phyloP scores from a whole-genome alignment of 2,797 vertebrate genomes.

The Alcedo quadribrachys region DNA sequence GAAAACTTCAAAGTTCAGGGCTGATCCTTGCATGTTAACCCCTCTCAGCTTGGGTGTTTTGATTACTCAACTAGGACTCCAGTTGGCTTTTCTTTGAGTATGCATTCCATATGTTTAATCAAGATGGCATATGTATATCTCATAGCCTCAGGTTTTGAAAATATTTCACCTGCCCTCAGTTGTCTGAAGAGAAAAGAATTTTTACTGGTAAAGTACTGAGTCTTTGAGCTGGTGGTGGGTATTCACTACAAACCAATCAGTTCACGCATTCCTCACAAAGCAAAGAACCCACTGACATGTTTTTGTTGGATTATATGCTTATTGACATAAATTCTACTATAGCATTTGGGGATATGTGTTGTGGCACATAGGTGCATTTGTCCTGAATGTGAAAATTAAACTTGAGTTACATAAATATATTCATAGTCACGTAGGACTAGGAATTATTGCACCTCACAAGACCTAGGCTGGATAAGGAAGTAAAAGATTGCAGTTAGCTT shows the following conservation, averaged over 20 bases:
- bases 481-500: background rate
- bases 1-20: slow-evolving; percentile 80
- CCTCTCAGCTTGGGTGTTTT: slow-evolving; percentile 83
- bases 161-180: slow-evolving; percentile 74
- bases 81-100: slow-evolving; percentile 77
- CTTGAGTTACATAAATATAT: background rate
- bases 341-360: background rate
- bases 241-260: background rate
- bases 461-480: background rate
- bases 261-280: slow-evolving; percentile 8
- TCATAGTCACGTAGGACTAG: background rate
- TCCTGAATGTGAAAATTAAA: background rate
- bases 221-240: slow-evolving; percentile 19
- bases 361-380: background rate
- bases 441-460: background rate
- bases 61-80: slow-evolving; percentile 78
- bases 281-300: background rate
- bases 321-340: background rate
- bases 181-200: slow-evolving; percentile 64
- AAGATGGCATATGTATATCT: slow-evolving; percentile 71
- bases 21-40: slow-evolving; percentile 81
- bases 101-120: slow-evolving; percentile 83
- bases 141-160: slow-evolving; percentile 73
- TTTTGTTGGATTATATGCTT: slow-evolving; percentile 8
- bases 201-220: slow-evolving; percentile 51